Evolutionary conservation across 2,797 vertebrate genomes (phyloP), one percentile per base, ranked within the genome.

Genomic region (Selene dorsalis): DNA sequence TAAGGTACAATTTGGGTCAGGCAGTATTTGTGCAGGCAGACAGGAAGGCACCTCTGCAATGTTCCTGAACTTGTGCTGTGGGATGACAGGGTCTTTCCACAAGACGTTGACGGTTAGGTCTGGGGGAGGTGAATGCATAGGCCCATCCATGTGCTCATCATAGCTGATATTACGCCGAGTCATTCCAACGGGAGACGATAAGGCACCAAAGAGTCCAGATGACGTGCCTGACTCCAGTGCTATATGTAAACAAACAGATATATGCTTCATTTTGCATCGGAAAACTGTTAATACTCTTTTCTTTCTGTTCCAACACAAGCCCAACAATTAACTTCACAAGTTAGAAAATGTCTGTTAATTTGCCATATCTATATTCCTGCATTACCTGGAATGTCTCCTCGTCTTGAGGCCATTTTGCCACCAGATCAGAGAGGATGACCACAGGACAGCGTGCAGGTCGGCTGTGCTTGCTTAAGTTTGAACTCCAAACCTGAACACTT

Each of bases 21-120:
- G 38, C 48, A 38, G n/a, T 69, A 0, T 6, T 24, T 1, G 2
- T 32, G 14, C 16, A 53, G 71, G 28, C 13, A 77, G 80, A 71
- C 17, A 22, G 22, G 11, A 8, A 67, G 56, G 70, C 92, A 99
- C 98, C 97, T 98, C 95, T 80, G 91, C 90, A 10, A 95, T 93
- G 82, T 94, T 93, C 79, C 96, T 94, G 88, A 97, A 98, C 91
- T 95, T 98, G 93, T 96, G 95, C 78, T 96, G 95, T 45, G 97
- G 97, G 80, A 97, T 96, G 77, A 99, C 90, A 0, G 98, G 98
- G 20, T 96, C 93, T 87, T 94, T 96, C 98, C 98, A 99, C 4
- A 97, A 88, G 57, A 94, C 94, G 91, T 89, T 95, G 76, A 94
- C 92, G 75, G 90, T 92, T 85, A 97, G 85, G 91, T 98, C 96